phyloP scores from a whole-genome alignment of 2,113 vertebrate species.

The Cyphomyrus discorhynchus region DNA sequence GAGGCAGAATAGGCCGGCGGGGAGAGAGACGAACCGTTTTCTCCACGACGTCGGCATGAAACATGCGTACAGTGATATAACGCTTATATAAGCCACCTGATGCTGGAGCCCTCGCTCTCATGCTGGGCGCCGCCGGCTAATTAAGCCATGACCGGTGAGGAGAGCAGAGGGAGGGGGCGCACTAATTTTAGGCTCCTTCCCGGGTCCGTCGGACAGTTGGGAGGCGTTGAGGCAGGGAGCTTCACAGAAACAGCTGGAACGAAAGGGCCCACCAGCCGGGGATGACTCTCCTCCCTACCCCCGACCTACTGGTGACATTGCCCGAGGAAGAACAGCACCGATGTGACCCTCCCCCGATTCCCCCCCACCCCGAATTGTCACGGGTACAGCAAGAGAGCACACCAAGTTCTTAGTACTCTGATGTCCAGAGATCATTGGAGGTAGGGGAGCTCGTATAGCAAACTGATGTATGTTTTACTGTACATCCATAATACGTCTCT shows the following conservation, averaged over 20 bases:
- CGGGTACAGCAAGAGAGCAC: neutral
- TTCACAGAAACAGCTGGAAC: constrained; percentile 15
- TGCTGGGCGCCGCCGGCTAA: constrained; percentile 43
- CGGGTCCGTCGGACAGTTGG: constrained; percentile 20
- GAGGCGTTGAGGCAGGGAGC: constrained; percentile 20
- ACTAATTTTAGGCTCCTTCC: constrained; percentile 28
- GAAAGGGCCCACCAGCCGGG: neutral
- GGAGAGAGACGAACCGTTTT: constrained; percentile 2
- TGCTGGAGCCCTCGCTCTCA: constrained; percentile 8
- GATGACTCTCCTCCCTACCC: neutral
- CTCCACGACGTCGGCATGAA: constrained; percentile 43
- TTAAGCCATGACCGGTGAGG: constrained; percentile 41
- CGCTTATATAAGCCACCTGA: constrained; percentile 50
- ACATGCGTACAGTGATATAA: constrained; percentile 63
- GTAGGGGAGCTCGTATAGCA: neutral
- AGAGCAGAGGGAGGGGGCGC: constrained; percentile 7
- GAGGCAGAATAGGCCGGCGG: neutral
- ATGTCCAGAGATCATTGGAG: neutral
- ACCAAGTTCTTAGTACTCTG: neutral
- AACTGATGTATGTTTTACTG: neutral
- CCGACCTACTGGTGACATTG: neutral
- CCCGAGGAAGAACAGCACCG: constrained; percentile 10
- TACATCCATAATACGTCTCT: neutral
- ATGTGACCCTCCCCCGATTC: neutral
- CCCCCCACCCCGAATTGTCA: neutral